phyloP scores from a whole-genome alignment of 2,113 vertebrate species.

The Brachyistius frenatus region DNA sequence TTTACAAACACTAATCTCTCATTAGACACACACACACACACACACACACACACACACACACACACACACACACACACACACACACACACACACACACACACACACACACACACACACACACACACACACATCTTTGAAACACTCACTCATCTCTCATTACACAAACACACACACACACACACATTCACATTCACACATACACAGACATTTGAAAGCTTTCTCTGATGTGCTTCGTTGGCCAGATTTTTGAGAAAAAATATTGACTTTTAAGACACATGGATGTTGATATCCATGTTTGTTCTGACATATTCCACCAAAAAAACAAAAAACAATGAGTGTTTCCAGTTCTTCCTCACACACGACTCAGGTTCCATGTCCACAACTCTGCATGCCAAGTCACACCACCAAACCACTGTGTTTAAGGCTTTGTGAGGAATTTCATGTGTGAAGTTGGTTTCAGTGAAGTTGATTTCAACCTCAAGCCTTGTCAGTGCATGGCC shows the following conservation, averaged over 20 bases:
- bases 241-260: neutral
- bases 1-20: neutral
- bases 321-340: constrained; percentile 15
- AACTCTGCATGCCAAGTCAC: constrained; percentile 3
- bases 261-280: constrained; percentile 1
- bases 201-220: neutral
- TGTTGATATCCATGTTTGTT: constrained; percentile 22
- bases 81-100: too few relatives aligned
- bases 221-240: constrained; percentile 37
- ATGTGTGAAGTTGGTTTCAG: constrained; percentile 16
- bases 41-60: neutral
- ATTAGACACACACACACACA: neutral
- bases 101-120: too few relatives aligned
- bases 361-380: constrained; percentile 15
- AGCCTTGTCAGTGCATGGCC: neutral
- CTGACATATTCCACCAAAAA: constrained; percentile 19
- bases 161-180: constrained; percentile 6
- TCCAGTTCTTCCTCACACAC: constrained; percentile 10
- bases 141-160: too few relatives aligned
- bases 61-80: too few relatives aligned
- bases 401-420: neutral
- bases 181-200: too few relatives aligned
- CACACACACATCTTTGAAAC: too few relatives aligned
- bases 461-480: constrained; percentile 10
- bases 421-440: neutral